These are phyloP conservation scores for Diplodus sargus DNA, from an alignment of 2,797 vertebrate species.

Conservation along the genomic window DNA sequence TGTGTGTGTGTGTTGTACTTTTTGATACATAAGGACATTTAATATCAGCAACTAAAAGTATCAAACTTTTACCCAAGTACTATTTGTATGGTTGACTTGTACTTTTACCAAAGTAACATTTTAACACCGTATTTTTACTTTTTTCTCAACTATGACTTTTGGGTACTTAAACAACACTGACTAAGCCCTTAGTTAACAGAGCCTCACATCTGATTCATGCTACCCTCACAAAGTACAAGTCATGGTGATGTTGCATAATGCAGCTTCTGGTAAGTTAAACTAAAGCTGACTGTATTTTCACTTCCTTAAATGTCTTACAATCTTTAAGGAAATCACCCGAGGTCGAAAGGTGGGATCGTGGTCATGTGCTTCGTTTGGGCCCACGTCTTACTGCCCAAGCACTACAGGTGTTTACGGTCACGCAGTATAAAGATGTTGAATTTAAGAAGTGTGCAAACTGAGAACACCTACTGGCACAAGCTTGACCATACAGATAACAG, in stretches of 20 bases:
- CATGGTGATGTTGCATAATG: conserved; percentile 13
- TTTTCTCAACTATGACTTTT: no score
- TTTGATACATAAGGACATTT: no score
- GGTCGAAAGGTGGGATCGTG: neutral
- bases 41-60: no score
- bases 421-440: neutral
- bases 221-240: neutral
- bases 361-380: neutral
- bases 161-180: no score
- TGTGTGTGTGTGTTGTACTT: no score
- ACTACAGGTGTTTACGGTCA: conserved; percentile 4
- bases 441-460: conserved; percentile 25
- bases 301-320: neutral
- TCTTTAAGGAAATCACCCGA: neutral
- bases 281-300: conserved; percentile 5
- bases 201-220: neutral
- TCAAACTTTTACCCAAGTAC: no score
- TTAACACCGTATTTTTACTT: no score
- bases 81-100: no score
- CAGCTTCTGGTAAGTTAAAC: neutral
- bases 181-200: neutral
- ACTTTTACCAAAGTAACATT: neutral
- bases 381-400: neutral
- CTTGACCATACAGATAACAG: conserved; percentile 19
- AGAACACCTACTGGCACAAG: conserved; percentile 46